Base-by-base conservation (phyloP, 2,888 invertebrate genomes). In the Cosmorhoe ocellata region DNA sequence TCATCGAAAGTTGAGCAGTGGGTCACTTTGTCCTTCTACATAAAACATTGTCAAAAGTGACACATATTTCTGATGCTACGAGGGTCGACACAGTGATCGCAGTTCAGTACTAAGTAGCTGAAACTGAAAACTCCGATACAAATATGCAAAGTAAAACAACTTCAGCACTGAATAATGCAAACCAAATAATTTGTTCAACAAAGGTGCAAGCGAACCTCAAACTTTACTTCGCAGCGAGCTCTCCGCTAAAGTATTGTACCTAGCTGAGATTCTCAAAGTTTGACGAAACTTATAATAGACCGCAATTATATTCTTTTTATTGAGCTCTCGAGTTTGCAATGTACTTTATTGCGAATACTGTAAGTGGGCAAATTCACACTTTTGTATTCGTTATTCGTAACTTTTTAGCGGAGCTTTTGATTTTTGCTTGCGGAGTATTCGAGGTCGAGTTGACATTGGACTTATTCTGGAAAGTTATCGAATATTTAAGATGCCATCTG, bases 221-320 rank as follows among this genome's bases (percentile, higher is more conserved):
- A 59, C 51, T 53, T 55, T 5, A 59, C 51, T 53, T 55, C 5
- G 30, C 46, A 10, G 45, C 14, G 44, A 51, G 56, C 58, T 60
- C 58, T 58, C 59, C 50, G 58, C 50, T 59, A 59, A 63, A 63
- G 65, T 61, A 55, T 56, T 45, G 48, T 42, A 51, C 38, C 40
- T 40, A 51, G 50, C 56, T 51, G 32, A 30, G 33, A 32, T 52
- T 44, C 28, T 28, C 46, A 53, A 51, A 56, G 53, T 59, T 43
- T 59, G 49, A 64, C 18, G 40, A 43, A 72, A 77, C 62, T 76
- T 76, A 67, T 73, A 74, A 75, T 72, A 74, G 69, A 63, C 61
- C 64, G 47, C 69, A 63, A 74, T 72, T 71, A 61, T 59, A 56
- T 59, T 45, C 55, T 63, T 66, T 60, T 65, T 64, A 61, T 65